Percentiles rank a stretch among this genome's conserved stretches.
Conservation (phyloP, 2,113 vertebrate species). For the Leuciscus idus region DNA sequence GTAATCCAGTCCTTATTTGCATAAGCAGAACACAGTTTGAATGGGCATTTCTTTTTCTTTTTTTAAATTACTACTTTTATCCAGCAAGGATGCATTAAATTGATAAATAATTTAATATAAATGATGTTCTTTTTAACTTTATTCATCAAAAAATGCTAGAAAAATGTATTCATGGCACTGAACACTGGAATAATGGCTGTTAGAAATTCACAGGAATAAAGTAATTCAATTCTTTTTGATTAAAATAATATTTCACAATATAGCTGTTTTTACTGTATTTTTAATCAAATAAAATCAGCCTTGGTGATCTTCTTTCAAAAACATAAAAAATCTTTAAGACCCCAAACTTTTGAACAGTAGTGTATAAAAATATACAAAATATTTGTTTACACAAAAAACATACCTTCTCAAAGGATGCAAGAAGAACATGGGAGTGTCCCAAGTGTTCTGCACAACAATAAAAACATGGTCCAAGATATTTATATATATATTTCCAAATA, state of each 20-base stretch:
- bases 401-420: constrained; percentile 98
- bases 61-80: background rate
- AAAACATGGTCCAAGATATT: background rate
- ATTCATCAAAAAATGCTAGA: background rate
- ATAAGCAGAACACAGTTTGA: background rate
- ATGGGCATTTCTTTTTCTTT: background rate
- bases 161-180: background rate
- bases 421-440: constrained; percentile 92
- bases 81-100: background rate
- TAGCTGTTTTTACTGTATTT: background rate
- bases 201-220: no score
- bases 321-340: background rate
- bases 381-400: background rate
- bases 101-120: background rate
- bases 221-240: background rate
- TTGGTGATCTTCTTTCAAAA: background rate
- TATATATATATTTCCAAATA: background rate
- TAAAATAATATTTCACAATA: background rate
- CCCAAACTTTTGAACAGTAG: background rate
- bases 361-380: background rate
- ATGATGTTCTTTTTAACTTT: background rate
- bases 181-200: background rate
- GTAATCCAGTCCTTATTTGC: background rate
- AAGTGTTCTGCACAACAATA: constrained; percentile 80
- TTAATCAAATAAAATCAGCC: background rate